phyloP scores from a whole-genome alignment of 2,113 vertebrate genomes.

The Lepus europaeus region DNA sequence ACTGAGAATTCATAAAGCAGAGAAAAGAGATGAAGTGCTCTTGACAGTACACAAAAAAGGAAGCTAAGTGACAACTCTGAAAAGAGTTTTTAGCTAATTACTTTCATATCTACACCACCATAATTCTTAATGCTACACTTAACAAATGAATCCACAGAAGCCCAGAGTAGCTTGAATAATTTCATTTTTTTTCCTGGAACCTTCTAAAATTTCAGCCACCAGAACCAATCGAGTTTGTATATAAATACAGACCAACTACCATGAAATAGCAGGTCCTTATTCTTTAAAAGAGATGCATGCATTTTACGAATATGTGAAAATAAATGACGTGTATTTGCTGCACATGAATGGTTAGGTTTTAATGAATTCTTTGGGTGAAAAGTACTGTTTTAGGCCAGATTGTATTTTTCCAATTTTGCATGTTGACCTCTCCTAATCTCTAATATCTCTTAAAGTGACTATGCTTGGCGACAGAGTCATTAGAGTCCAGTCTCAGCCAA shows the following conservation, averaged over 20 bases:
- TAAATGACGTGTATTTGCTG: constrained; percentile 50
- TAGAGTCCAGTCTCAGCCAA: not conserved
- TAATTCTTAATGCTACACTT: constrained; percentile 23
- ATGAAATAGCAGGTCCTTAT: constrained; percentile 17
- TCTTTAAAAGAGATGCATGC: constrained; percentile 33
- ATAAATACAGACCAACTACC: not conserved
- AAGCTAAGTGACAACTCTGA: constrained; percentile 26
- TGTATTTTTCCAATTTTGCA: not conserved
- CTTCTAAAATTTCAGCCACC: not conserved
- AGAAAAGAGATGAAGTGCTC: constrained; percentile 39
- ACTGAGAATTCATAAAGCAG: constrained; percentile 57
- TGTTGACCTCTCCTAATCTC: not conserved
- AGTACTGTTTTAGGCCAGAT: not conserved
- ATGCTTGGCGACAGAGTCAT: not conserved
- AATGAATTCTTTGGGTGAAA: constrained; percentile 49
- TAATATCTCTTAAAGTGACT: not conserved
- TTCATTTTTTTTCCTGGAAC: constrained; percentile 37
- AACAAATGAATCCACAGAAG: constrained; percentile 1
- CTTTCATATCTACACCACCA: constrained; percentile 41
- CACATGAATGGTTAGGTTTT: constrained; percentile 49
- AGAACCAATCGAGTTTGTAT: not conserved
- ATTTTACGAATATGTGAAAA: constrained; percentile 37
- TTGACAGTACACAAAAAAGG: constrained; percentile 16
- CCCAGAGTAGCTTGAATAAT: constrained; percentile 1
- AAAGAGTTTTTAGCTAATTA: constrained; percentile 41